Conservation (phyloP, 2,113 vertebrate genomes). For the Mohoua ochrocephala region DNA sequence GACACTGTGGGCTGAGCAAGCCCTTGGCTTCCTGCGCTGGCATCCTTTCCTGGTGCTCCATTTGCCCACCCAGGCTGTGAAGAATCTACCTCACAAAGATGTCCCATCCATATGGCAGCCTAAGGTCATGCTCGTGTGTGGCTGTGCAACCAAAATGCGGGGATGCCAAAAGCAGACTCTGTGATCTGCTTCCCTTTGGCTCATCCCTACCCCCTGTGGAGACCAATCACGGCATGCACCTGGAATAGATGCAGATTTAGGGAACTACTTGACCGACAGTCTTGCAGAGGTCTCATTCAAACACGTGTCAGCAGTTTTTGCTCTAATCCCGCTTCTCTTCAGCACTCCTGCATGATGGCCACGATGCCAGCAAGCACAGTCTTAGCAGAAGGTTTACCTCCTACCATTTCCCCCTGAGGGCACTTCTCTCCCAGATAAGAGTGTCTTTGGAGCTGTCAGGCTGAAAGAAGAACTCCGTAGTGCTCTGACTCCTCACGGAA, state of each 20-base stretch:
- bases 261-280: not conserved
- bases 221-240: not conserved
- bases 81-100: not conserved
- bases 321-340: not conserved
- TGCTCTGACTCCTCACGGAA: not conserved
- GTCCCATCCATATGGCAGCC: not conserved
- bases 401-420: not conserved
- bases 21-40: not conserved
- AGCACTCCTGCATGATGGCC: not conserved
- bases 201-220: not conserved
- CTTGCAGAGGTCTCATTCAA: not conserved
- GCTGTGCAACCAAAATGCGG: not conserved
- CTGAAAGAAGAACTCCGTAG: not conserved
- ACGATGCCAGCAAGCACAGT: not conserved
- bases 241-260: not conserved
- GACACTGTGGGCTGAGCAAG: not conserved
- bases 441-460: not conserved
- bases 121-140: not conserved
- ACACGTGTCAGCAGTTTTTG: not conserved
- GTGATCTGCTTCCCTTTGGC: not conserved
- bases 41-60: not conserved
- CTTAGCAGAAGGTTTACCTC: constrained; percentile 15
- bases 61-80: not conserved
- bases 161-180: not conserved
- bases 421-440: not conserved